phyloP scores from a whole-genome alignment of 2,888 invertebrate species.

The Athetis lepigone region DNA sequence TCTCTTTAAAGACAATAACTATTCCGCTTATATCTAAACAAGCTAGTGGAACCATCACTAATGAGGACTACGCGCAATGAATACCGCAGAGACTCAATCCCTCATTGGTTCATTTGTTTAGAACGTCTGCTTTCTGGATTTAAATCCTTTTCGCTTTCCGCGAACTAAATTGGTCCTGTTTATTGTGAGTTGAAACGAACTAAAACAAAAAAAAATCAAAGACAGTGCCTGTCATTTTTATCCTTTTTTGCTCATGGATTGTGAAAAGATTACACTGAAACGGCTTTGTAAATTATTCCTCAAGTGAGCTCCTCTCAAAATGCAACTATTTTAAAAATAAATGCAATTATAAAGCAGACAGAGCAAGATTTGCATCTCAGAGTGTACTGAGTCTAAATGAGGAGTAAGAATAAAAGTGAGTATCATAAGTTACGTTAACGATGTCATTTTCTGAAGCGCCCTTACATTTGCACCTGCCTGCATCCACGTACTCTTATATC shows the following conservation, averaged over 20 bases:
- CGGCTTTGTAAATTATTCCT: slow-evolving; percentile 26
- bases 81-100: slow-evolving; percentile 65
- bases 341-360: slow-evolving; percentile 45
- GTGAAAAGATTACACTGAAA: slow-evolving; percentile 35
- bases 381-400: slow-evolving; percentile 29
- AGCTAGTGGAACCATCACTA: slow-evolving; percentile 15
- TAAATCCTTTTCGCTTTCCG: slow-evolving; percentile 72
- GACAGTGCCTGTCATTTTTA: slow-evolving; percentile 27
- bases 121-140: slow-evolving; percentile 64
- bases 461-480: slow-evolving; percentile 28
- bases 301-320: slow-evolving; percentile 9
- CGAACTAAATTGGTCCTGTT: slow-evolving; percentile 77
- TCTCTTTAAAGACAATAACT: too few species aligned
- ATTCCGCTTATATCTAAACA: slow-evolving; percentile 5
- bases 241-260: slow-evolving; percentile 34
- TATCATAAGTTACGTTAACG: slow-evolving; percentile 28
- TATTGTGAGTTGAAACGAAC: slow-evolving; percentile 63
- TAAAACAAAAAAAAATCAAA: slow-evolving; percentile 16
- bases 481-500: slow-evolving; percentile 14
- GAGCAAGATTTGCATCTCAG: slow-evolving; percentile 42
- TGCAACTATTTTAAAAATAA: slow-evolving; percentile 40
- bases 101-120: slow-evolving; percentile 73
- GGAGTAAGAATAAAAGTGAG: slow-evolving; percentile 25
- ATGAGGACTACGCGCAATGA: slow-evolving; percentile 65
- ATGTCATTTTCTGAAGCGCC: slow-evolving; percentile 36